Percentiles rank a stretch among this genome's conserved stretches.
These are phyloP conservation scores for Xiphophorus birchmanni DNA, from an alignment of 2,797 vertebrate genomes.

Conservation along the genomic window DNA sequence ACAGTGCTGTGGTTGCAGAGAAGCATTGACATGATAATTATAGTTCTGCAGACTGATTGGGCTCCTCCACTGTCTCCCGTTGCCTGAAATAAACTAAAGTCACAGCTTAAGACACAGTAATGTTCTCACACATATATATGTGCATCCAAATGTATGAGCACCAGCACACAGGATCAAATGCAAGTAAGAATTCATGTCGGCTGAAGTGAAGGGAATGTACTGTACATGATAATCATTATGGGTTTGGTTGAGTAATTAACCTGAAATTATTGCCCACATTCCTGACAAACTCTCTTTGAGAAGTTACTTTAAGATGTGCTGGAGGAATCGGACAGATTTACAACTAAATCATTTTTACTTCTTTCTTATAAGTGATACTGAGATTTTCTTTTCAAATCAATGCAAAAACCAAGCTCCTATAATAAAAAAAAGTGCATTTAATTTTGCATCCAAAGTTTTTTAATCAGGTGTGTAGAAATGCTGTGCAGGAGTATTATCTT, in stretches of 20 bases:
- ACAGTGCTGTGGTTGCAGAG: slow-evolving; percentile 52
- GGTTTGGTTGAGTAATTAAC: slow-evolving; percentile 1
- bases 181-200: neutral
- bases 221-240: neutral
- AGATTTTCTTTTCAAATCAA: neutral
- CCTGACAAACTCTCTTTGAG: neutral
- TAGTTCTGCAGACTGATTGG: slow-evolving; percentile 71
- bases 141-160: slow-evolving; percentile 18
- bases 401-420: neutral
- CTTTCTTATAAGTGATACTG: neutral
- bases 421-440: neutral
- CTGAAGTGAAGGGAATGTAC: neutral
- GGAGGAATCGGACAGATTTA: neutral
- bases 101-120: slow-evolving; percentile 37
- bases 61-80: slow-evolving; percentile 64
- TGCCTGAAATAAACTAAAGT: slow-evolving; percentile 73
- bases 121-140: slow-evolving; percentile 22
- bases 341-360: neutral
- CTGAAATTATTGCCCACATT: neutral
- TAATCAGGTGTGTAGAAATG: neutral
- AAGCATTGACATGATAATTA: slow-evolving; percentile 79
- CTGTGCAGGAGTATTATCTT: neutral
- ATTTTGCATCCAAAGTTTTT: neutral
- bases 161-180: slow-evolving; percentile 10
- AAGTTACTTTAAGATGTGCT: neutral